Evolutionary conservation across 1,140 invertebrate genomes (phyloP).

Genomic region (Halictus rubicundus): DNA sequence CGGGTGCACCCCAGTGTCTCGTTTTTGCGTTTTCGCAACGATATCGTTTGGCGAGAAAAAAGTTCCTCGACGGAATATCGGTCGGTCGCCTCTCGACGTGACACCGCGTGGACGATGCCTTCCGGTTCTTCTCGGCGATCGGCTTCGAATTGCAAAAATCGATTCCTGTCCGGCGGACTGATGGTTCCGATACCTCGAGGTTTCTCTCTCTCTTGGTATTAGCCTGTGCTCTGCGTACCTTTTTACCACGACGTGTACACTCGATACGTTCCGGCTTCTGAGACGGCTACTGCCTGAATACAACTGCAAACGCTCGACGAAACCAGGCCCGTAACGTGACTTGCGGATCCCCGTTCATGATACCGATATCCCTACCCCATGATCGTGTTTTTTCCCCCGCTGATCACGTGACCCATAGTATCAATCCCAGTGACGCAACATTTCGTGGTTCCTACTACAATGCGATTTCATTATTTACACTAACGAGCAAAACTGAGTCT

Average conservation of each 20-base stretch:
- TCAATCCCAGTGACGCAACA: slow-evolving; percentile 4
- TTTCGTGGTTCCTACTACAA: not conserved
- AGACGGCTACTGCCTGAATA: slow-evolving; percentile 68
- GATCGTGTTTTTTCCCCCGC: not conserved
- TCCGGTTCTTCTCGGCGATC: not conserved
- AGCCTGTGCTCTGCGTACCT: slow-evolving; percentile 10
- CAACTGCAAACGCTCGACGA: slow-evolving; percentile 51
- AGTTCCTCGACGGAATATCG: slow-evolving; percentile 17
- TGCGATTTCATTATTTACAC: too few relatives aligned
- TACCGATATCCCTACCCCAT: not conserved
- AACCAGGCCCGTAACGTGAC: slow-evolving; percentile 34
- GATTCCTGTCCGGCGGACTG: not conserved
- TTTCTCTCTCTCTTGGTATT: slow-evolving; percentile 3
- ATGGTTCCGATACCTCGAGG: not conserved
- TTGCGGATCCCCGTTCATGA: not conserved
- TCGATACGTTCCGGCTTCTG: slow-evolving; percentile 44
- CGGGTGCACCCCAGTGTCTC: slow-evolving; percentile 64
- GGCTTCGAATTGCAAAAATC: not conserved
- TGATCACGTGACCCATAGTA: not conserved
- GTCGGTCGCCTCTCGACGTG: slow-evolving; percentile 26
- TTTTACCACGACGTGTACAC: slow-evolving; percentile 33
- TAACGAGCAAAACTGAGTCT: too few relatives aligned
- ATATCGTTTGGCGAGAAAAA: slow-evolving; percentile 23
- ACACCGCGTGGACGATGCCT: slow-evolving; percentile 22
- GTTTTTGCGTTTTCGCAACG: slow-evolving; percentile 28